Conservation (phyloP, 2,797 vertebrate genomes). For the Borostomias antarcticus region DNA sequence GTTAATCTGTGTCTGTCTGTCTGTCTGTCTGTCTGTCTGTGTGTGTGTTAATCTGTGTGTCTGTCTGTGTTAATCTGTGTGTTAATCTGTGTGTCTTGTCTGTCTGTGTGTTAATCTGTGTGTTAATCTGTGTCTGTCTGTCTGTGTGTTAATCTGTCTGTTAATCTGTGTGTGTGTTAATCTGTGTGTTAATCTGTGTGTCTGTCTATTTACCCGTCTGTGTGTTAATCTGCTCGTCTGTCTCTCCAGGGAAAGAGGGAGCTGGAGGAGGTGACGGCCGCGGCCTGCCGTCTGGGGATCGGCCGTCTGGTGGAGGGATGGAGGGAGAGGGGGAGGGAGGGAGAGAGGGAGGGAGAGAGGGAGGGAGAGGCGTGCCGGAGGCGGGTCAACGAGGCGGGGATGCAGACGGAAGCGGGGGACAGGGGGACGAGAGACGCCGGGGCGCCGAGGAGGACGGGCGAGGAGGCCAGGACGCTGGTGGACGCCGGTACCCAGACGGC, state of each 20-base stretch:
- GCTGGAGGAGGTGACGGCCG: constrained; percentile 61
- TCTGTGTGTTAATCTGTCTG: neutral
- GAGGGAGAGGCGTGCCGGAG: constrained; percentile 10
- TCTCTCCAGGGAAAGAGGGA: constrained; percentile 38
- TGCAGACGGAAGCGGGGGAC: constrained; percentile 11
- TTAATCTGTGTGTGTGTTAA: too few relatives aligned
- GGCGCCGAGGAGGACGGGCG: constrained; percentile 29
- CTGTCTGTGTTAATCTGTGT: too few relatives aligned
- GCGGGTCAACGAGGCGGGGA: constrained; percentile 8
- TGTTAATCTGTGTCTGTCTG: neutral
- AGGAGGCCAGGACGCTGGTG: constrained; percentile 13
- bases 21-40: too few relatives aligned
- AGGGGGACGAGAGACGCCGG: constrained; percentile 24
- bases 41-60: too few relatives aligned
- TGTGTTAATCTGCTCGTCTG: neutral
- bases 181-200: too few relatives aligned
- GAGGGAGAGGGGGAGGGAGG: neutral
- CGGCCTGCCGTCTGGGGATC: constrained; percentile 65
- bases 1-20: too few relatives aligned
- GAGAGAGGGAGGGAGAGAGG: constrained; percentile 6
- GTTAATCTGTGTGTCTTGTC: too few relatives aligned
- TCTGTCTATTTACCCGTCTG: neutral
- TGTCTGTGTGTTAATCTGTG: neutral
- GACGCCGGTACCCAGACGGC: constrained; percentile 55
- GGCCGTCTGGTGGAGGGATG: constrained; percentile 46